Conservation (phyloP, 35 echinoderm and acorn worm species). For the Apostichopus californicus region DNA sequence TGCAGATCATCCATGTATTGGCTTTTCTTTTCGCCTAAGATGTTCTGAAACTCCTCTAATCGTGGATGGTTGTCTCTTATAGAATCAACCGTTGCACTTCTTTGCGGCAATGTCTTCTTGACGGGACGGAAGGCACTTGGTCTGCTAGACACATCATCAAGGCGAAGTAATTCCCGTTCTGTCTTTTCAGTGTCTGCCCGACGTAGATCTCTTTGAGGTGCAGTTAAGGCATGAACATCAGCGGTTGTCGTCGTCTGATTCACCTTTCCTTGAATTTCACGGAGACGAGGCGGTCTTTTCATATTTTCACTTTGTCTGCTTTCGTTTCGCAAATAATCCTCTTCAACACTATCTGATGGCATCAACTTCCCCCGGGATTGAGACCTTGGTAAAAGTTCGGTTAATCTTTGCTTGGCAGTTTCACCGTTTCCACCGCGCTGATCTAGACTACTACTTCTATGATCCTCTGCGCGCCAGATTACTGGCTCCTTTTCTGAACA, state of each 20-base stretch:
- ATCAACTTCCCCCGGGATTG: slow-evolving; percentile 66
- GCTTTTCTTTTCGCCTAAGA: neutral
- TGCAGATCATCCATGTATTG: slow-evolving; percentile 52
- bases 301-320: slow-evolving; percentile 56
- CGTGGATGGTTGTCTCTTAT: slow-evolving; percentile 28
- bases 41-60: slow-evolving; percentile 5
- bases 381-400: slow-evolving; percentile 60
- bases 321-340: slow-evolving; percentile 80
- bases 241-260: slow-evolving; percentile 53
- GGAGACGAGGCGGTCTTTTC: slow-evolving; percentile 55
- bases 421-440: slow-evolving; percentile 60
- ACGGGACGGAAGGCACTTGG: slow-evolving; percentile 89
- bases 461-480: slow-evolving; percentile 58
- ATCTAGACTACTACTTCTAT: slow-evolving; percentile 83
- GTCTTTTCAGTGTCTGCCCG: slow-evolving; percentile 44
- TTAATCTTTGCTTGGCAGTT: slow-evolving; percentile 83
- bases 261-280: slow-evolving; percentile 37
- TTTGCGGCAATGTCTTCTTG: slow-evolving; percentile 62
- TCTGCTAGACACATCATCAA: slow-evolving; percentile 83
- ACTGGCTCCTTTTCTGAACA: slow-evolving; percentile 64
- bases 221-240: slow-evolving; percentile 43
- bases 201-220: slow-evolving; percentile 49
- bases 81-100: slow-evolving; percentile 57
- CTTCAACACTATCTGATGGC: slow-evolving; percentile 91
- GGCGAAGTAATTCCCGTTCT: slow-evolving; percentile 52